These are phyloP conservation scores for Dicentrarchus labrax DNA, from an alignment of 2,113 vertebrate species.

Conservation along the genomic window DNA sequence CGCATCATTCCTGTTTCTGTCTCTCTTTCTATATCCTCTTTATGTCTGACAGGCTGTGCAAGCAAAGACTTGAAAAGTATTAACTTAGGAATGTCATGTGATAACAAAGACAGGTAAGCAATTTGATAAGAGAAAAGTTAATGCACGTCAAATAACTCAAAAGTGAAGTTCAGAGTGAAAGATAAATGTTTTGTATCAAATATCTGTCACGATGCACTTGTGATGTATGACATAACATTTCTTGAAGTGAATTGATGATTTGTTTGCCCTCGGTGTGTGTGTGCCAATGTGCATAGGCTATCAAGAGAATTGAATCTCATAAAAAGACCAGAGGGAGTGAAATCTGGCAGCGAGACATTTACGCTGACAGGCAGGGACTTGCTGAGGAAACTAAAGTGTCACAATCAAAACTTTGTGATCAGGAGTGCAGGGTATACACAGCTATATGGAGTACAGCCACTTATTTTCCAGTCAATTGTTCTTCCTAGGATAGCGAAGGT, in stretches of 20 bases:
- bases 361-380: constrained; percentile 65
- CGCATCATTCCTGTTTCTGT: constrained; percentile 40
- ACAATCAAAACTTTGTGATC: constrained; percentile 34
- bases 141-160: not conserved
- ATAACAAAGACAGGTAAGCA: not conserved
- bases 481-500: no score
- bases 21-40: not conserved
- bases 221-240: not conserved
- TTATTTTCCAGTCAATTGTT: no score
- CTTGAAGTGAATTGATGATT: constrained; percentile 7
- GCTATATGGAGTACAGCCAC: no score
- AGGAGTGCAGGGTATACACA: no score
- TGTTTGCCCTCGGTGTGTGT: not conserved
- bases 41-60: constrained; percentile 22
- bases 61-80: constrained; percentile 67
- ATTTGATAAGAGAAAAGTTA: not conserved
- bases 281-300: not conserved
- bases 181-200: not conserved
- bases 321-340: not conserved
- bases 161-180: not conserved
- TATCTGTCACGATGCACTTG: not conserved
- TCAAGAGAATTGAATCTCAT: not conserved
- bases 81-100: constrained; percentile 55
- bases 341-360: not conserved
- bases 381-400: constrained; percentile 37